Base-by-base conservation (phyloP, 2,113 vertebrate genomes). In the Henicopernis longicauda region DNA sequence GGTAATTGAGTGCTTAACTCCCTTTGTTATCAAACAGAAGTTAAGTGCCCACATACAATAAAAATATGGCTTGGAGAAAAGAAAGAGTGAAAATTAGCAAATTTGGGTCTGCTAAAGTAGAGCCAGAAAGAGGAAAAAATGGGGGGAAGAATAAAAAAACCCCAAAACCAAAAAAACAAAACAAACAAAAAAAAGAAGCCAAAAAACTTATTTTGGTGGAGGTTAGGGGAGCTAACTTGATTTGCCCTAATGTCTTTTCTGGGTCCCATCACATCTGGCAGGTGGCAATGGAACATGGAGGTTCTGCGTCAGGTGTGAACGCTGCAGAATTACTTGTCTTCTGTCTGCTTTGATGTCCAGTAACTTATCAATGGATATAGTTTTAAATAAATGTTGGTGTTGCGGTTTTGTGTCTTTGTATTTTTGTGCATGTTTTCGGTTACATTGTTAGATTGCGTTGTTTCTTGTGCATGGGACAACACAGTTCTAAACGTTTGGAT, bases 1-100 rank as follows among this genome's bases (percentile, higher is more conserved):
- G 66, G 82, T 69, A 62, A 59, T 58, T 71, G 42, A 79, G 32
- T 74, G 65, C 66, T 92, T 82, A 87, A 79, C 90, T 92, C 36
- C 59, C 85, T 45, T 80, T 78, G 81, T 87, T 74, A 61, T 54
- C 55, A 44, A 78, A 59, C 70, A 90, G 61, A 82, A n/a, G 38
- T 90, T 52, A 78, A 82, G 77, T 74, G 45, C 61, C 34, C 78
- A 62, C 50, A 42, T 47, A n/a, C 6, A 44, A 34, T 61, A 82
- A 85, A 95, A 90, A 62, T 70, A 65, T 11, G 40, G 3, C 63
- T 45, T 72, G 72, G 40, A 92, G 81, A 57, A 81, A 70, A 65
- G 34, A 49, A 42, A 29, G 26, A 26, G 16, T 79, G n/a, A 86
- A 59, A 93, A 76, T 19, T 29, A 29, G 31, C 31, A 57, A 79